phyloP scores from a whole-genome alignment of 1,140 invertebrate species.

The Tribolium castaneum region DNA sequence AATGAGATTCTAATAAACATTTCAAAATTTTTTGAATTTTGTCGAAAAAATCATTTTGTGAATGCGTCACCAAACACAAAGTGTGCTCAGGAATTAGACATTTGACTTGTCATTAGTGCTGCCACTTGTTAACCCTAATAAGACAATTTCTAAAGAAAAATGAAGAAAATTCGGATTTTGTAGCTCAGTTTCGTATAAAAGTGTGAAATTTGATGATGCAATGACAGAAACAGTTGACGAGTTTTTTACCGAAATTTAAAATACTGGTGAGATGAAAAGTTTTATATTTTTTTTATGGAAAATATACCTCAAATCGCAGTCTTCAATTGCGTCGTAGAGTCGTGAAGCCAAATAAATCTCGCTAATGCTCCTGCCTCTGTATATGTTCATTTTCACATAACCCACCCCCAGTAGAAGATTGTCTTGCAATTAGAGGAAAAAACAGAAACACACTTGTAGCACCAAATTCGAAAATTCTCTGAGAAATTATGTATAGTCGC shows the following conservation, averaged over 20 bases:
- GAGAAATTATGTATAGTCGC: neutral
- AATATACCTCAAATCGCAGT: conserved; percentile 58
- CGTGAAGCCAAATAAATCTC: conserved; percentile 61
- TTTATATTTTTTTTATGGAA: too few relatives aligned
- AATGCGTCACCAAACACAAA: too few relatives aligned
- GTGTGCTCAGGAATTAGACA: too few relatives aligned
- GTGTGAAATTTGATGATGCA: neutral
- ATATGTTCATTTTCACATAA: conserved; percentile 56
- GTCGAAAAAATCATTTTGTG: too few relatives aligned
- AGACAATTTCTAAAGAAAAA: too few relatives aligned
- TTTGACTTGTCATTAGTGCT: too few relatives aligned
- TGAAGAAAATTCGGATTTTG: too few relatives aligned
- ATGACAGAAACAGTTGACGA: neutral
- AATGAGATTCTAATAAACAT: too few relatives aligned
- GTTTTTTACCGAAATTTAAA: neutral
- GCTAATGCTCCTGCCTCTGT: conserved; percentile 48
- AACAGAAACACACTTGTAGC: neutral
- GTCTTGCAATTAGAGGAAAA: neutral
- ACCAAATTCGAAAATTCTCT: conserved; percentile 30
- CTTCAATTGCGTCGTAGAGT: conserved; percentile 61
- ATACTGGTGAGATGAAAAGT: too few relatives aligned
- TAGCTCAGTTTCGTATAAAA: too few relatives aligned
- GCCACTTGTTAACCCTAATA: too few relatives aligned
- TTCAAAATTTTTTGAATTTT: too few relatives aligned
- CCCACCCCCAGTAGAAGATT: neutral